A percentile compares a stretch with the other conserved stretches of the same genome.
These are phyloP conservation scores for Syrista parreyssii DNA, from an alignment of 2,888 invertebrate species.

Conservation along the genomic window DNA sequence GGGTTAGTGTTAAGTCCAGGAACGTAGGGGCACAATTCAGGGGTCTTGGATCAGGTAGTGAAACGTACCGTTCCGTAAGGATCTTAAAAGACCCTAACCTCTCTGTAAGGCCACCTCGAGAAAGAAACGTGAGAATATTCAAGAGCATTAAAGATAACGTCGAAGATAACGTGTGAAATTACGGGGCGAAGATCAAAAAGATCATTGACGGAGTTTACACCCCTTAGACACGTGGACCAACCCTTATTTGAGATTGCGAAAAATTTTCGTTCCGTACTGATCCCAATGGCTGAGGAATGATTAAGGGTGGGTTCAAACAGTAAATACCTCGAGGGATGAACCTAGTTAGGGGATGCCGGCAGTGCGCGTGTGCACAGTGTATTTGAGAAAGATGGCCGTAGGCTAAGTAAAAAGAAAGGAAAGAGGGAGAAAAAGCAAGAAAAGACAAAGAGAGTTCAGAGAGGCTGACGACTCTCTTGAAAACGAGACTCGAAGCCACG, in stretches of 20 bases:
- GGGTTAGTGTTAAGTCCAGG: neutral
- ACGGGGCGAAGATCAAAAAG: neutral
- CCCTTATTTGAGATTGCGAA: too few species aligned
- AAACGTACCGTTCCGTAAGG: neutral
- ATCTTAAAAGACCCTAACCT: neutral
- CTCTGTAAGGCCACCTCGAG: neutral
- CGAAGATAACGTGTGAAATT: neutral
- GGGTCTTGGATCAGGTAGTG: neutral
- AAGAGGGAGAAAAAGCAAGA: constrained; percentile 6
- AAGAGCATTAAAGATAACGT: neutral
- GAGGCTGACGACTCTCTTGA: constrained; percentile 12
- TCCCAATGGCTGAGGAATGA: too few species aligned
- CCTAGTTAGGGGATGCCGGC: neutral
- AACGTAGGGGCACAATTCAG: neutral
- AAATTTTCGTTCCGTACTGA: too few species aligned
- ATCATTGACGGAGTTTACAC: neutral
- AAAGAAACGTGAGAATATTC: neutral
- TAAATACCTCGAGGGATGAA: neutral
- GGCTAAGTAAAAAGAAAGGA: neutral
- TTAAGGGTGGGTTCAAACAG: neutral
- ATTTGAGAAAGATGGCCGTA: neutral
- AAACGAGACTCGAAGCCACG: constrained; percentile 35
- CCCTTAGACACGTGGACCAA: too few species aligned
- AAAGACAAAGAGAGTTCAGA: constrained; percentile 15
- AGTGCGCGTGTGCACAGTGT: neutral